Evolutionary conservation across 2,113 vertebrate genomes (phyloP), one percentile per base, ranked within the genome.

Genomic region (Seriola aureovittata): DNA sequence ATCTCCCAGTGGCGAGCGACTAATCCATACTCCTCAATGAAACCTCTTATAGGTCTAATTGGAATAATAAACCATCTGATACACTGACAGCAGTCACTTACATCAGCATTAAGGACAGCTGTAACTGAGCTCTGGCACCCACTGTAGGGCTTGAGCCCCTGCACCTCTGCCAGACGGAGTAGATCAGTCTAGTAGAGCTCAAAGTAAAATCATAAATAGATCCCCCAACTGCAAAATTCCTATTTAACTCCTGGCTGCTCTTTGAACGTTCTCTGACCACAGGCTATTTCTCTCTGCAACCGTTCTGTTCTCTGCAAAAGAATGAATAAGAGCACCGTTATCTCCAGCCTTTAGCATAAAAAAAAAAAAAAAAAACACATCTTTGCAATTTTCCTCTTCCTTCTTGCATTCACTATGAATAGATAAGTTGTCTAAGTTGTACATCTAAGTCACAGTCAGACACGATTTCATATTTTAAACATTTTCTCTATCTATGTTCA

Each of bases 11-110:
- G 57, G 32, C 21, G 40, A 83, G 54, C 17, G 69, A 54, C 46
- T 71, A 72, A 89, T 92, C 77, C 76, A 78, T 81, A 77, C 64
- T 42, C 63, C 44, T 81, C 71, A 87, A 32, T 90, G 64, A 85
- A 88, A 84, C 29, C 64, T 71, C 54, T 80, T 62, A 71, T 54
- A 71, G 42, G 72, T 46, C 80, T 82, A 83, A 88, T 73, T 84
- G 76, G 83, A 89, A 88, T 85, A 81, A 85, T 90, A 88, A 82
- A 87, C 65, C 12, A 79, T 86, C 58, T 67, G 52, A 55, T 72
- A 68, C 6, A 34, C 64, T 83, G 82, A 84, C 85, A 91, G n/a
- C 67, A 80, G 44, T 75, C 82, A 76, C 70, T 83, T 71, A 74
- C 59, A 81, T 85, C 80, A 65, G 63, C 59, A 57, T 81, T 85